Evolutionary conservation across 2,113 vertebrate species (phyloP).

Genomic region (Phylloscopus trochilus): DNA sequence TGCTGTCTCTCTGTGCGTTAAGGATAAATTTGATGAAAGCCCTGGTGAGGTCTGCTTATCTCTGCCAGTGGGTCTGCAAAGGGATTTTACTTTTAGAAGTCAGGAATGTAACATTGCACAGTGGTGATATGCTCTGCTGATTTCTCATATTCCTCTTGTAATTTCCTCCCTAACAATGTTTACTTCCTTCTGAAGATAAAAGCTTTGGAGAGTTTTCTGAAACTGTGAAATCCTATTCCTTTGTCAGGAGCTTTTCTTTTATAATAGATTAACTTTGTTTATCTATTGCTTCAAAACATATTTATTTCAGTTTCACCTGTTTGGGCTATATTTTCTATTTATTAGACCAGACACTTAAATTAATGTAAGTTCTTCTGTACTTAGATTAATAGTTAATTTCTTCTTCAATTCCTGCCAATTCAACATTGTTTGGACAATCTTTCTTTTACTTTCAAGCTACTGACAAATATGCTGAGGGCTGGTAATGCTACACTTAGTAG

Average conservation of each 20-base stretch:
- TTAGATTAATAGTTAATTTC: background rate
- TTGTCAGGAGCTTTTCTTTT: background rate
- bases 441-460: background rate
- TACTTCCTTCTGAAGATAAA: background rate
- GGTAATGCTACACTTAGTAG: background rate
- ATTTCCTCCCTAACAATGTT: background rate
- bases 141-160: conserved; percentile 9
- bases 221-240: background rate
- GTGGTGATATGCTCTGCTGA: background rate
- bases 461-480: background rate
- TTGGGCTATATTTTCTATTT: background rate
- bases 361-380: background rate
- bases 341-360: background rate
- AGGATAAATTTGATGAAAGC: background rate
- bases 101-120: background rate
- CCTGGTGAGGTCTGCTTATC: background rate
- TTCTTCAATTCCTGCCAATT: background rate
- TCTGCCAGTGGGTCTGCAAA: background rate
- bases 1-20: background rate
- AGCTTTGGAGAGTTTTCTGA: background rate
- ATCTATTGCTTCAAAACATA: background rate
- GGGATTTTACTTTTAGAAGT: background rate
- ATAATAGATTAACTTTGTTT: background rate
- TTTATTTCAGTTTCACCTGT: conserved; percentile 1
- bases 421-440: background rate